A percentile compares a stretch with the other conserved stretches of the same genome.
Evolutionary conservation across 92 coral and sea anemone species (phyloP).

Genomic region (Anthopleura xanthogrammica): DNA sequence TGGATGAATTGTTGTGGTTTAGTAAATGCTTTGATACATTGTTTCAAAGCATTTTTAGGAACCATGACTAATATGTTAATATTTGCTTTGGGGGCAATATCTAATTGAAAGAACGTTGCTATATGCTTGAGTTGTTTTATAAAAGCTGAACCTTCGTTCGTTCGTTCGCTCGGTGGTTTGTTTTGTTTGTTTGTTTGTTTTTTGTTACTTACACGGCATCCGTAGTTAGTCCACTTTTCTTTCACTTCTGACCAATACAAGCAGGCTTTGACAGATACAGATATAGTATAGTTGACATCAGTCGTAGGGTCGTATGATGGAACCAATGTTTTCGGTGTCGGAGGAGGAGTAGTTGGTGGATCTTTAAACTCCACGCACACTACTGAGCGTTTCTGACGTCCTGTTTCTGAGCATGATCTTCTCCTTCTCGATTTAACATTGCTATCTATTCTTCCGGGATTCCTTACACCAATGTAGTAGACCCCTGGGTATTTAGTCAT

Average conservation of each 20-base stretch:
- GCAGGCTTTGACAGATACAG: conserved; percentile 73
- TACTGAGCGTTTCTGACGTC: conserved; percentile 67
- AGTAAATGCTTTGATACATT: too few relatives aligned
- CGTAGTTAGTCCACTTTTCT: conserved; percentile 78
- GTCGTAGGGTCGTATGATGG: conserved; percentile 65
- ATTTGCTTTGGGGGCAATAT: too few relatives aligned
- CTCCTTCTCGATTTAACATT: conserved; percentile 50
- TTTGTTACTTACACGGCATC: conserved; percentile 71
- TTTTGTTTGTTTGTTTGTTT: too few relatives aligned
- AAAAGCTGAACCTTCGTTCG: too few relatives aligned
- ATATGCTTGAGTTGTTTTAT: too few relatives aligned
- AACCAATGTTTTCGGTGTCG: conserved; percentile 50
- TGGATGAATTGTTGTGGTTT: too few relatives aligned
- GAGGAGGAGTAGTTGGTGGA: conserved; percentile 86
- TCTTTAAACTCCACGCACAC: conserved; percentile 81
- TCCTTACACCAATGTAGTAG: conserved; percentile 62
- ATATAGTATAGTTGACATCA: conserved; percentile 73
- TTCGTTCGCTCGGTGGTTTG: too few relatives aligned
- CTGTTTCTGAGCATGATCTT: conserved; percentile 71
- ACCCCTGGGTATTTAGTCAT: conserved; percentile 69
- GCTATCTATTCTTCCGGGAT: conserved; percentile 12
- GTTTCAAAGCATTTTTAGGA: too few relatives aligned
- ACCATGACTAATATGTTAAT: too few relatives aligned
- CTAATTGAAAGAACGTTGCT: too few relatives aligned
- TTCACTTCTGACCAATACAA: conserved; percentile 73